A percentile compares a stretch with the other conserved stretches of the same genome.
Conservation (phyloP, 2,113 vertebrate genomes). For the Fulmarus glacialis region DNA sequence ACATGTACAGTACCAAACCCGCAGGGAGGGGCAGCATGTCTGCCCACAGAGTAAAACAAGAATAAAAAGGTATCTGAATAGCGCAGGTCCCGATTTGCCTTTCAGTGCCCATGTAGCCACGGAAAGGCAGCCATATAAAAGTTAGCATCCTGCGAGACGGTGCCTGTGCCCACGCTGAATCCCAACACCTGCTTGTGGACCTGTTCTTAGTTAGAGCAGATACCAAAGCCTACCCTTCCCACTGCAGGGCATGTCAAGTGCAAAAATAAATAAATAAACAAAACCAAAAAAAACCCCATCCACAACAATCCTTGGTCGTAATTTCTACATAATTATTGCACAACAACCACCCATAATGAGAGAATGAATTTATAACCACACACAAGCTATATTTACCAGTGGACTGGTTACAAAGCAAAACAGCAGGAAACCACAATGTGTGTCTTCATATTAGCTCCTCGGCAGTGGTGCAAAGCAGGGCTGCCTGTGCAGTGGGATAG, state of each 20-base stretch:
- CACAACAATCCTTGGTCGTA: neutral
- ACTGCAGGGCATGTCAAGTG: neutral
- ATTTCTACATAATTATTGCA: slow-evolving; percentile 52
- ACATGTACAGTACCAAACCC: neutral
- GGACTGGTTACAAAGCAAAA: slow-evolving; percentile 61
- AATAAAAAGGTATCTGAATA: neutral
- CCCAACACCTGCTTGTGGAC: neutral
- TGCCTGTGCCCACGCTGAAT: neutral
- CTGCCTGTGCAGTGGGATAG: fast-evolving
- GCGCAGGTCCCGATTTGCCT: fast-evolving
- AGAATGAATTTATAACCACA: slow-evolving; percentile 52
- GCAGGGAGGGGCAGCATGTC: neutral
- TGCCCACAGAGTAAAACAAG: neutral
- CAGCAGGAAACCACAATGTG: slow-evolving; percentile 52
- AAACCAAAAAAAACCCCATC: neutral
- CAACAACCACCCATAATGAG: slow-evolving; percentile 9
- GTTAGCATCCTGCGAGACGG: neutral
- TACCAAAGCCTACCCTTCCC: neutral
- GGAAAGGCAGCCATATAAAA: neutral
- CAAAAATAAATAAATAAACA: neutral
- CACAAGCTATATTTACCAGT: slow-evolving; percentile 36
- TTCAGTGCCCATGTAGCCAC: fast-evolving
- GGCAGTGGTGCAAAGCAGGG: neutral
- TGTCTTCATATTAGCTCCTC: neutral
- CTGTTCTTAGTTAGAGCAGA: neutral